Conservation (phyloP, 2,797 vertebrate species). For the Enteromius treurensis region DNA sequence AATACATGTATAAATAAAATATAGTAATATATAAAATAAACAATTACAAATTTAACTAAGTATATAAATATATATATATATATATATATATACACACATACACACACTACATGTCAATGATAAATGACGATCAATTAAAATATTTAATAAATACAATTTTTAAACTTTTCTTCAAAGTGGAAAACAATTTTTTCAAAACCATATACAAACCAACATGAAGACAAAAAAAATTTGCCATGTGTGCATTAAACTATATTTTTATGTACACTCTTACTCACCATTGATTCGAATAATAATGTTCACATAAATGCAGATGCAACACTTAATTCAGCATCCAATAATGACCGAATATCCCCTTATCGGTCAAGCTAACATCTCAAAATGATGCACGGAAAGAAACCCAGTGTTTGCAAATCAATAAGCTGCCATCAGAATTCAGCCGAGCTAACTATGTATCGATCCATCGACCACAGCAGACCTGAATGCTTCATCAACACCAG, state of each 20-base stretch:
- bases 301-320: neutral
- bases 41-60: too few species aligned
- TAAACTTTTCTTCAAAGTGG: neutral
- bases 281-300: neutral
- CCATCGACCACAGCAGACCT: slow-evolving; percentile 28
- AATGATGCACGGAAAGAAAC: slow-evolving; percentile 7
- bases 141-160: too few species aligned
- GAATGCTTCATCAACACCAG: slow-evolving; percentile 33
- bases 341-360: neutral
- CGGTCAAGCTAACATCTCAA: slow-evolving; percentile 30
- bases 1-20: too few species aligned
- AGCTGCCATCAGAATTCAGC: slow-evolving; percentile 42
- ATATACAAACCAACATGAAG: neutral
- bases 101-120: too few species aligned
- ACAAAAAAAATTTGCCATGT: neutral
- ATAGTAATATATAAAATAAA: too few species aligned
- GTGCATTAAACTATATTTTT: neutral
- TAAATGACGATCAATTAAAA: too few species aligned
- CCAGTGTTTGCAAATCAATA: slow-evolving; percentile 38
- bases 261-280: neutral
- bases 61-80: too few species aligned
- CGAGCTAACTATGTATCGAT: slow-evolving; percentile 31
- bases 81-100: too few species aligned
- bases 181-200: neutral
- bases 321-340: neutral